Conservation (phyloP, 2,797 vertebrate genomes). For the Halcyon chelicuti region DNA sequence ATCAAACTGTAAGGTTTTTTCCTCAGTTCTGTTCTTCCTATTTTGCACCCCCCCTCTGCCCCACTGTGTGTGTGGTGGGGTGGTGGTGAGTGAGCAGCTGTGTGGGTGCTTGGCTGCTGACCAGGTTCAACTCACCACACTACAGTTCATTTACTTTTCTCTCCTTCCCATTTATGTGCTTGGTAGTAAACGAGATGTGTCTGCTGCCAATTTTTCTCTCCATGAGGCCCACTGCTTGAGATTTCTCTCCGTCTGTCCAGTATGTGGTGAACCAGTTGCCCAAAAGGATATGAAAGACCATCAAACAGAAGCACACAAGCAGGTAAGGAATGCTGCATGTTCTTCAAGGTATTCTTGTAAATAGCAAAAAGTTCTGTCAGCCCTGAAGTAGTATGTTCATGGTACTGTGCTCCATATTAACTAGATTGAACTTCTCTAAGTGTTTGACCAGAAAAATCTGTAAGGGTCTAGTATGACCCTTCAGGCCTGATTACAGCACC, state of each 20-base stretch:
- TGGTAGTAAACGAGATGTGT: conserved; percentile 80
- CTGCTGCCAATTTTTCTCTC: conserved; percentile 78
- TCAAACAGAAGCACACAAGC: conserved; percentile 10
- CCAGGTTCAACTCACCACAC: neutral
- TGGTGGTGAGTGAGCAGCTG: neutral
- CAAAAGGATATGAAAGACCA: conserved; percentile 77
- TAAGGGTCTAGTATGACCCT: neutral
- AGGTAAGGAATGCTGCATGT: neutral
- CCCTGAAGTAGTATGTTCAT: neutral
- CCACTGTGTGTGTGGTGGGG: neutral
- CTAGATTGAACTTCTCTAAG: neutral
- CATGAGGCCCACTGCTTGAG: conserved; percentile 84
- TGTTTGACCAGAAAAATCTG: neutral
- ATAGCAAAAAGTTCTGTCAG: neutral
- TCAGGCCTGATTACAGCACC: neutral
- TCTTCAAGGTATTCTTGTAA: neutral
- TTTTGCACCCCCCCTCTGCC: fast-evolving
- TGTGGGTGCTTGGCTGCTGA: neutral
- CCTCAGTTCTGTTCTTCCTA: neutral
- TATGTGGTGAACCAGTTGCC: conserved; percentile 79
- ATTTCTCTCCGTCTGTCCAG: conserved; percentile 80
- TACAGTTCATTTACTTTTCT: neutral
- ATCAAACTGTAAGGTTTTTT: neutral
- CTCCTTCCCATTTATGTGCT: neutral
- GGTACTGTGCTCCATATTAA: neutral